A percentile compares a stretch with the other conserved stretches of the same genome.
These are phyloP conservation scores for Adrianichthys oophorus DNA, from an alignment of 2,797 vertebrate genomes.

Conservation along the genomic window DNA sequence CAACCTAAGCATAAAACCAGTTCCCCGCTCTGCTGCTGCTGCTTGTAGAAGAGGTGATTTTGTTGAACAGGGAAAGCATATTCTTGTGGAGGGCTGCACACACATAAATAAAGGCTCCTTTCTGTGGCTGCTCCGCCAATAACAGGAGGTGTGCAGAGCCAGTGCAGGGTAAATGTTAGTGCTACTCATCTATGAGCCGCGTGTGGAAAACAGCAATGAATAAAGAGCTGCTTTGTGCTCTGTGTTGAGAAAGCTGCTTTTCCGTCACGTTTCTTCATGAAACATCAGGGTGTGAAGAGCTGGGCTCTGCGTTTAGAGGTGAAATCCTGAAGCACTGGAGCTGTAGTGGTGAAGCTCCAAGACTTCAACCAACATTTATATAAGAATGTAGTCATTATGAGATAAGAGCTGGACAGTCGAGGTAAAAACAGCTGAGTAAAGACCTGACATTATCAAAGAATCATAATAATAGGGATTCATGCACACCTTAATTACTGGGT, in stretches of 20 bases:
- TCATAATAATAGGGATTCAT: no score
- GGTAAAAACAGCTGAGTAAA: no score
- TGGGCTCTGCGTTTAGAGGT: constrained; percentile 8
- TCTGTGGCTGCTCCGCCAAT: constrained; percentile 41
- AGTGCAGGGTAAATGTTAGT: constrained; percentile 63
- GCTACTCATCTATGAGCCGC: constrained; percentile 38
- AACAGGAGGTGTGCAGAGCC: constrained; percentile 46
- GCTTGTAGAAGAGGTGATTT: constrained; percentile 26
- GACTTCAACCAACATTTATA: no score
- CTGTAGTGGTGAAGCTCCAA: neutral
- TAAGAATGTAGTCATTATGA: no score
- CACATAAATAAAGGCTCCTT: constrained; percentile 38
- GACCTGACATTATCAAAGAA: no score
- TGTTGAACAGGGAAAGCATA: constrained; percentile 16
- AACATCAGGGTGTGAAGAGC: constrained; percentile 41
- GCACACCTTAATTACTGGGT: no score
- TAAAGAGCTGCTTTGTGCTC: constrained; percentile 66
- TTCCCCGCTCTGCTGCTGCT: constrained; percentile 1
- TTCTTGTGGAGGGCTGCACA: constrained; percentile 12
- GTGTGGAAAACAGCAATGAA: constrained; percentile 43
- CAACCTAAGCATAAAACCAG: constrained; percentile 34
- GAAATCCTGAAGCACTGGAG: constrained; percentile 7
- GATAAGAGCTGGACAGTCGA: no score
- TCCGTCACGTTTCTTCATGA: constrained; percentile 57
- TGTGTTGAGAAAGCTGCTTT: constrained; percentile 44